phyloP scores from a whole-genome alignment of 1,140 invertebrate species.

The Cydia amplana region DNA sequence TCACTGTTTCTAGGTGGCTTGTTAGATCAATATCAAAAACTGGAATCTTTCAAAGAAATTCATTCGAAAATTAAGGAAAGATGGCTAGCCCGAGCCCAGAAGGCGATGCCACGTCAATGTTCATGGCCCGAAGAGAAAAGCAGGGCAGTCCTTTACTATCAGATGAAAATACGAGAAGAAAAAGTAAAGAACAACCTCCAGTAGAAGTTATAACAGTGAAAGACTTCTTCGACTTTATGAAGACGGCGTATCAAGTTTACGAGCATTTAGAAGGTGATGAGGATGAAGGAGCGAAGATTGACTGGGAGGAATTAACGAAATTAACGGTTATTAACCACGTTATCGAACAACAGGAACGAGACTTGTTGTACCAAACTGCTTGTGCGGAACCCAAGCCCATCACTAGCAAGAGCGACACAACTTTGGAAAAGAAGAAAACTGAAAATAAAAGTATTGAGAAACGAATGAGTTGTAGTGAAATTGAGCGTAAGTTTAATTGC shows the following conservation, averaged over 20 bases:
- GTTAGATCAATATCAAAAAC: constrained; percentile 59
- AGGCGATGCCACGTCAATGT: constrained; percentile 64
- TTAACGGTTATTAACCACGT: constrained; percentile 73
- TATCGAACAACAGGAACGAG: constrained; percentile 69
- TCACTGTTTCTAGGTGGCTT: constrained; percentile 48
- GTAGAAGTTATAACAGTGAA: constrained; percentile 82
- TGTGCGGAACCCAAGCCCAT: constrained; percentile 56
- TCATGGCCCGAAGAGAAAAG: constrained; percentile 56
- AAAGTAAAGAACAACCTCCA: constrained; percentile 50
- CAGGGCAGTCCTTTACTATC: constrained; percentile 53
- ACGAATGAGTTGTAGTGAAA: constrained; percentile 66
- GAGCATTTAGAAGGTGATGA: constrained; percentile 82
- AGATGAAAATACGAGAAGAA: constrained; percentile 51
- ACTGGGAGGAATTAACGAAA: constrained; percentile 82
- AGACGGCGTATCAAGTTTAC: constrained; percentile 84
- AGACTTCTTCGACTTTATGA: constrained; percentile 87
- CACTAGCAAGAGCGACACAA: constrained; percentile 65
- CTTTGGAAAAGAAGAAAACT: constrained; percentile 54
- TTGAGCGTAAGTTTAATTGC: constrained; percentile 55
- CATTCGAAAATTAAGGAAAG: constrained; percentile 35
- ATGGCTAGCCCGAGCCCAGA: constrained; percentile 67
- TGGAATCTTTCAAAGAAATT: constrained; percentile 17
- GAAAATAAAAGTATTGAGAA: constrained; percentile 53
- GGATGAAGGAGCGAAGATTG: constrained; percentile 80
- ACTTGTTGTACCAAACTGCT: constrained; percentile 62